Evolutionary conservation across 2,888 invertebrate species (phyloP), one percentile per base, ranked within the genome.

Genomic region (Machimus atricapillus): DNA sequence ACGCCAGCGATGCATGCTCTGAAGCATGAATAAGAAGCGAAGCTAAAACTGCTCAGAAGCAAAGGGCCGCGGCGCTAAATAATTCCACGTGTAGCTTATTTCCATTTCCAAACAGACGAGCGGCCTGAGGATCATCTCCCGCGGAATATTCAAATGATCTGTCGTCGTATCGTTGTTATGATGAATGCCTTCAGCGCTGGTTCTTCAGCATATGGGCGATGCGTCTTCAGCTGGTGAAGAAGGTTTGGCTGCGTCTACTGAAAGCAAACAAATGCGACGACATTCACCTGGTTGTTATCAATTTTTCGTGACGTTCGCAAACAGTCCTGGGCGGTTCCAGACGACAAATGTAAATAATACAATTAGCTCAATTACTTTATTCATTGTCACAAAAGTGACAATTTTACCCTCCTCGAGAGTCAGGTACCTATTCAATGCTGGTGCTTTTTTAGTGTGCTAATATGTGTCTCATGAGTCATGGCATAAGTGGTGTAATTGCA

Each of bases 211-310:
- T 66, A 66, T 27, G 66, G 66, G 3, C 19, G 56, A 9, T 27
- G 74, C 8, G n/a, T n/a, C 19, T 37, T 34, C 76, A n/a, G 40
- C 37, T 37, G 34, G 76, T 16, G 37, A 40, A 16, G 40, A 40
- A 34, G 37, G 40, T 76, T 40, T 34, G 76, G 19, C 37, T 40
- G 19, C 37, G 34, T 46, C 58, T 66, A 66, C 37, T 58, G 82
- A 23, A 27, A 58, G 82, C 34, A 82, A 82, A 82, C 58, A 82
- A 58, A 58, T 19, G 37, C 14, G n/a, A 37, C 9, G 12, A 27
- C n/a, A 37, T n/a, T 82, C 82, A 82, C 82, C 82, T 82, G 82
- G 82, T 1, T 82, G 58, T 82, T 82, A 82, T 82, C 82, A 82
- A 82, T 34, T 76, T 66, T 66, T 27, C 23, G 66, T 66, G 27